A percentile compares a stretch with the other conserved stretches of the same genome.
phyloP scores from a whole-genome alignment of 2,888 invertebrate species.

The Mythimna albipuncta region DNA sequence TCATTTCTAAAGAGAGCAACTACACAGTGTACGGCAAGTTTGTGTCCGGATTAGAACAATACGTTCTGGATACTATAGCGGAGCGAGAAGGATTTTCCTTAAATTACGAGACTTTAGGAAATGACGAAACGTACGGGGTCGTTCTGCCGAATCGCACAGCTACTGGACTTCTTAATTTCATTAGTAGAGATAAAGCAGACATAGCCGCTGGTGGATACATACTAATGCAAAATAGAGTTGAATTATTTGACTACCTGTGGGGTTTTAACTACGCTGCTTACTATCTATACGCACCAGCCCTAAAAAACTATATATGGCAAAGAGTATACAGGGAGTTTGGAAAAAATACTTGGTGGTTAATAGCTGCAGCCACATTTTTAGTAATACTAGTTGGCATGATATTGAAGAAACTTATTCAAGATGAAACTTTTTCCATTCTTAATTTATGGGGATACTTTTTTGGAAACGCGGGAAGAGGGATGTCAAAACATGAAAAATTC shows the following conservation, averaged over 20 bases:
- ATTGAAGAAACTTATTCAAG: constrained; percentile 53
- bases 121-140: constrained; percentile 65
- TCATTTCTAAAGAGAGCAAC: constrained; percentile 68
- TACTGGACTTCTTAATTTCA: constrained; percentile 71
- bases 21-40: constrained; percentile 64
- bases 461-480: constrained; percentile 67
- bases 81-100: constrained; percentile 66
- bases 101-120: constrained; percentile 62
- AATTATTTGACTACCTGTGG: constrained; percentile 77
- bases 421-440: constrained; percentile 63
- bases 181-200: constrained; percentile 71
- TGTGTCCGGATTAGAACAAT: constrained; percentile 75
- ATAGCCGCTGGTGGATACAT: constrained; percentile 74
- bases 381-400: constrained; percentile 61
- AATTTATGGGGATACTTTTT: constrained; percentile 77
- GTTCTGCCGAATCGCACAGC: constrained; percentile 74
- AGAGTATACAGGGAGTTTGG: constrained; percentile 76
- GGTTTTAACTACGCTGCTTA: constrained; percentile 73
- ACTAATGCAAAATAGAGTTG: constrained; percentile 73
- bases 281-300: constrained; percentile 70
- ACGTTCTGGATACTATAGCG: constrained; percentile 73
- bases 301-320: constrained; percentile 71
- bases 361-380: constrained; percentile 65
- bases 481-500: constrained; percentile 68
- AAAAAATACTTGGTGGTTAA: constrained; percentile 72